Evolutionary conservation across 2,888 invertebrate genomes (phyloP).

Genomic region (Tridacna gigas): DNA sequence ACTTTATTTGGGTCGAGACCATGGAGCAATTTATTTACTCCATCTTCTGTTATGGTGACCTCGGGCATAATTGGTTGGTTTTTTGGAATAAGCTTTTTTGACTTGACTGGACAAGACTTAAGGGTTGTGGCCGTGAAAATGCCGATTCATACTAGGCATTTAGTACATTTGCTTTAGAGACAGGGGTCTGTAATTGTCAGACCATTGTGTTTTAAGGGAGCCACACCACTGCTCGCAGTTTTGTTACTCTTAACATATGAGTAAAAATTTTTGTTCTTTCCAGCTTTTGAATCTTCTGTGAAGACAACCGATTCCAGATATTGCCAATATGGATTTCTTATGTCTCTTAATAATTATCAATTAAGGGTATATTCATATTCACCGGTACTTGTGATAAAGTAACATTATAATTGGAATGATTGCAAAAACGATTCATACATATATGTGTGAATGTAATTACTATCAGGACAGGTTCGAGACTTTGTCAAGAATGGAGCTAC

Average conservation of each 20-base stretch:
- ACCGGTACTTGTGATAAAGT: too few species aligned
- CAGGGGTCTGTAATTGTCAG: slow-evolving; percentile 4
- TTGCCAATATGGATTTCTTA: slow-evolving; percentile 33
- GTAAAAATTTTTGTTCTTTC: slow-evolving; percentile 21
- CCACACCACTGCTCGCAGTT: slow-evolving; percentile 1
- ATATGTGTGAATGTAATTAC: background rate
- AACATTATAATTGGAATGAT: too few species aligned
- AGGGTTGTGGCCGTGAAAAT: background rate
- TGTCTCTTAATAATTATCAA: too few species aligned
- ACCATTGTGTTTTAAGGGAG: background rate
- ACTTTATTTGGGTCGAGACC: too few species aligned
- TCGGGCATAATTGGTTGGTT: too few species aligned
- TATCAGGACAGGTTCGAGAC: background rate
- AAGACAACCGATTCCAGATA: slow-evolving; percentile 25
- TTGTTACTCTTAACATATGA: background rate
- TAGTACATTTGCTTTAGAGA: slow-evolving; percentile 7
- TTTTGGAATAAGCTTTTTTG: too few species aligned
- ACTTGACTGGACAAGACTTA: background rate
- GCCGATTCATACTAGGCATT: slow-evolving; percentile 8
- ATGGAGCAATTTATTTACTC: too few species aligned
- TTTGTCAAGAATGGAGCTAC: slow-evolving; percentile 75
- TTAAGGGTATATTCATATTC: too few species aligned
- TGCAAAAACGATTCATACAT: too few species aligned
- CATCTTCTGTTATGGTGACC: too few species aligned
- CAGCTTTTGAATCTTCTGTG: background rate